These are phyloP conservation scores for Drosophila emarginata DNA, from an alignment of 2,888 invertebrate species.

Conservation along the genomic window DNA sequence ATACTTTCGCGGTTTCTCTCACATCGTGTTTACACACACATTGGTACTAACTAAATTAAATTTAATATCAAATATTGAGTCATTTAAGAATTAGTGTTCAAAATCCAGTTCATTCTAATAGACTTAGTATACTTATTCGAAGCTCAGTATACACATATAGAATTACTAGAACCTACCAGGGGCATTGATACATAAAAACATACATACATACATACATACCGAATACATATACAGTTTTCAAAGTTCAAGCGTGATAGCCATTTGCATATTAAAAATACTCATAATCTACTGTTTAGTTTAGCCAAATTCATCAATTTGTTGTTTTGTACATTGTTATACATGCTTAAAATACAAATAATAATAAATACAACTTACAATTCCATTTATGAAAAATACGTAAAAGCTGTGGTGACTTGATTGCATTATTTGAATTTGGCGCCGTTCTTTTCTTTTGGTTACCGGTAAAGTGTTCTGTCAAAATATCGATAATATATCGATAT, in stretches of 20 bases:
- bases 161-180: slow-evolving; percentile 10
- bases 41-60: slow-evolving; percentile 3
- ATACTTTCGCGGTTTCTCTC: slow-evolving; percentile 41
- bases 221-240: slow-evolving; percentile 12
- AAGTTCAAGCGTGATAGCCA: slow-evolving; percentile 40
- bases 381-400: background rate
- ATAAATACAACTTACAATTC: slow-evolving; percentile 52
- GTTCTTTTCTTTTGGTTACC: background rate
- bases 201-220: slow-evolving; percentile 19
- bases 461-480: no score
- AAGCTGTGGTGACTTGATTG: background rate
- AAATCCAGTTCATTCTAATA: slow-evolving; percentile 31
- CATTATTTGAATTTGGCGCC: slow-evolving; percentile 13
- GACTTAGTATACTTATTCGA: slow-evolving; percentile 36
- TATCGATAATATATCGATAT: no score
- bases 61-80: slow-evolving; percentile 13
- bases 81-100: background rate
- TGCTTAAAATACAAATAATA: slow-evolving; percentile 57
- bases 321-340: slow-evolving; percentile 76
- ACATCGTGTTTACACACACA: slow-evolving; percentile 39
- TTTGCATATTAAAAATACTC: slow-evolving; percentile 36
- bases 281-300: slow-evolving; percentile 64
- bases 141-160: slow-evolving; percentile 25
- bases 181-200: slow-evolving; percentile 30
- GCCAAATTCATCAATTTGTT: slow-evolving; percentile 71